phyloP scores from a whole-genome alignment of 2,888 invertebrate genomes.

The Netelia inedita region DNA sequence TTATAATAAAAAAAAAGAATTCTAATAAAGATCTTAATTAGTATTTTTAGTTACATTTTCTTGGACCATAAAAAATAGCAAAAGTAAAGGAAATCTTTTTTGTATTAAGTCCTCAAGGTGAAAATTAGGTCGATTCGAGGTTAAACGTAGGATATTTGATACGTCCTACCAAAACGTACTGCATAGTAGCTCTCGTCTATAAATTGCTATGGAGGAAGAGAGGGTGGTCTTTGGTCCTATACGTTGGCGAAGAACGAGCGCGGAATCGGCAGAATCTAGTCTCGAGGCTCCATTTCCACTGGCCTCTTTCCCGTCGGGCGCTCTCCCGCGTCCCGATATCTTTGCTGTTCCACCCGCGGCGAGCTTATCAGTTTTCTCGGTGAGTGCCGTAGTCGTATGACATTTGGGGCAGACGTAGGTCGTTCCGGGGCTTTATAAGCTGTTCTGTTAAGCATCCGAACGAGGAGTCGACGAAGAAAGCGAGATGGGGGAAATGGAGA shows the following conservation, averaged over 20 bases:
- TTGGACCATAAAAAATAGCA: too few species aligned
- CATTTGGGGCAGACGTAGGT: conserved; percentile 45
- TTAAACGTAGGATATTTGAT: neutral
- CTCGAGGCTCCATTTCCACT: conserved; percentile 14
- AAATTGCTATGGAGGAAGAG: conserved; percentile 15
- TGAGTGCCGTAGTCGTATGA: conserved; percentile 35
- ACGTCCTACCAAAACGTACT: neutral
- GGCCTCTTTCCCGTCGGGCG: conserved; percentile 23
- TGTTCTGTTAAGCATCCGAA: conserved; percentile 15
- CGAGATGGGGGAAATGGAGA: neutral
- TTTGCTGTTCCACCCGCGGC: conserved; percentile 21
- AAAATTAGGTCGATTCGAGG: neutral
- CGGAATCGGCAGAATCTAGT: conserved; percentile 28
- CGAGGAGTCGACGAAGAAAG: neutral
- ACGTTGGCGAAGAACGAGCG: conserved; percentile 19
- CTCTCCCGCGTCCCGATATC: conserved; percentile 23
- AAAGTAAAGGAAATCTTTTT: too few species aligned
- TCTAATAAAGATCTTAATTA: too few species aligned
- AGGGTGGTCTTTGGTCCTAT: conserved; percentile 17
- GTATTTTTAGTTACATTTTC: too few species aligned
- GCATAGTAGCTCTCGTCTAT: neutral
- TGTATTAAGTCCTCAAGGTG: neutral
- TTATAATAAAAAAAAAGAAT: neutral
- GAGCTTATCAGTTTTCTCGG: conserved; percentile 50
- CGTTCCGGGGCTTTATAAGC: conserved; percentile 45